These are phyloP conservation scores for Pachypsylla venusta DNA, from an alignment of 1,140 invertebrate species.

Conservation along the genomic window DNA sequence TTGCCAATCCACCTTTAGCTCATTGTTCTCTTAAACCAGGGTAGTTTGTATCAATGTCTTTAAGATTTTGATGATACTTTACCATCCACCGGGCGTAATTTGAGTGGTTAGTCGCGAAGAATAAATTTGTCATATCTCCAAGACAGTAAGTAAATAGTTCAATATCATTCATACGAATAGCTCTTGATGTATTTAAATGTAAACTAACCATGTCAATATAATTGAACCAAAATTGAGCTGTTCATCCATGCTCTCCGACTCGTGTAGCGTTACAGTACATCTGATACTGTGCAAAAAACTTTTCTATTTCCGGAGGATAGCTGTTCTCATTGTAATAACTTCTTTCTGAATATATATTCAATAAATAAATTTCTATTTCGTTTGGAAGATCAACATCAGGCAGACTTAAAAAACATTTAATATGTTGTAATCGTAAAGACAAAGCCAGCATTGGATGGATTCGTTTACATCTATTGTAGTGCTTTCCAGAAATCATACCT, in stretches of 20 bases:
- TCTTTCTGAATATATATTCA: not conserved
- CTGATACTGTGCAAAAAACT: slow-evolving; percentile 22
- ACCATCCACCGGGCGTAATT: not conserved
- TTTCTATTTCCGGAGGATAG: not conserved
- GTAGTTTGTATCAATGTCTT: not conserved
- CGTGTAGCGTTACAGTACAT: slow-evolving; percentile 22
- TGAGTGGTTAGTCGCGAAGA: slow-evolving; percentile 26
- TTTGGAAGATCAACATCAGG: not conserved
- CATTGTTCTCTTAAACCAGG: not conserved
- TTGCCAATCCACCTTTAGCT: not conserved
- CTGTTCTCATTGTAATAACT: not conserved
- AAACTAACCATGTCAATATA: slow-evolving; percentile 23
- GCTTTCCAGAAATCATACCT: slow-evolving; percentile 31
- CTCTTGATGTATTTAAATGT: slow-evolving; percentile 22
- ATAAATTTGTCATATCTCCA: slow-evolving; percentile 23
- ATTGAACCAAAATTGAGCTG: slow-evolving; percentile 25
- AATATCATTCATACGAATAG: slow-evolving; percentile 24
- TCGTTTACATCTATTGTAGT: slow-evolving; percentile 35
- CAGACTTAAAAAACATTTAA: slow-evolving; percentile 8
- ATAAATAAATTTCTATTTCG: not conserved
- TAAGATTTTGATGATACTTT: not conserved
- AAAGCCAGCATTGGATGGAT: slow-evolving; percentile 32
- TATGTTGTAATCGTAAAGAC: slow-evolving; percentile 31
- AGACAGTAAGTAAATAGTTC: slow-evolving; percentile 23
- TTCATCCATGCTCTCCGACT: slow-evolving; percentile 26